phyloP scores from a whole-genome alignment of 1,140 invertebrate species.

The Polypedilum vanderplanki region DNA sequence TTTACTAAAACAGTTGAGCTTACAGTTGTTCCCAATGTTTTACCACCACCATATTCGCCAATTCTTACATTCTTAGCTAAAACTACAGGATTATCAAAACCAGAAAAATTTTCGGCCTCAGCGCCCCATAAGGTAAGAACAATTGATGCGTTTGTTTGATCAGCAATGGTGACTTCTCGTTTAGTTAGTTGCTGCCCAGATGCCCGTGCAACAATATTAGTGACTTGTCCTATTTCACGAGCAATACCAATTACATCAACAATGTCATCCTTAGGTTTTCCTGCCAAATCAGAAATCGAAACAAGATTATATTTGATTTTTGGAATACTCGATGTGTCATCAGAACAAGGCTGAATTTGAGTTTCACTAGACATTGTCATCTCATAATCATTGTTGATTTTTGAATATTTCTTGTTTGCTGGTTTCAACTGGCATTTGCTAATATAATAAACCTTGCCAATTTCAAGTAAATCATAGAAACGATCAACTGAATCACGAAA shows the following conservation, averaged over 20 bases:
- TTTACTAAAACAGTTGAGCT: slow-evolving; percentile 67
- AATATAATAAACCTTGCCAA: slow-evolving; percentile 83
- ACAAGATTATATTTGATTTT: slow-evolving; percentile 76
- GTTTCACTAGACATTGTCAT: slow-evolving; percentile 83
- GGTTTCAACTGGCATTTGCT: slow-evolving; percentile 74
- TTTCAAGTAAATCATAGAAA: slow-evolving; percentile 82
- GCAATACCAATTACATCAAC: slow-evolving; percentile 88
- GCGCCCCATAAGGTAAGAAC: slow-evolving; percentile 67
- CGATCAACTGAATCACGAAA: slow-evolving; percentile 88
- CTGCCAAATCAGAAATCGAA: slow-evolving; percentile 67
- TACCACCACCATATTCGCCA: slow-evolving; percentile 68
- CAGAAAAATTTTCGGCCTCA: slow-evolving; percentile 79
- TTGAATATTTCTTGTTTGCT: slow-evolving; percentile 85
- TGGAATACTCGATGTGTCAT: slow-evolving; percentile 59
- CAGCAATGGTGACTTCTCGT: slow-evolving; percentile 80
- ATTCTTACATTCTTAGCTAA: slow-evolving; percentile 72
- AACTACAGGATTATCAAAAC: slow-evolving; percentile 66
- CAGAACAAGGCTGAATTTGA: slow-evolving; percentile 63
- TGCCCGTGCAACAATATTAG: slow-evolving; percentile 60
- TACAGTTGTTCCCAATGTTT: slow-evolving; percentile 43
- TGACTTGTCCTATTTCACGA: slow-evolving; percentile 64
- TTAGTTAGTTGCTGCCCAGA: slow-evolving; percentile 82
- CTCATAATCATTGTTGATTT: slow-evolving; percentile 91
- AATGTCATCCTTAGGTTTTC: slow-evolving; percentile 56
- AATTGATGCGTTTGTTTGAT: slow-evolving; percentile 73